These are phyloP conservation scores for Sminthurides aquaticus DNA, from an alignment of 2,888 invertebrate genomes.

Conservation along the genomic window DNA sequence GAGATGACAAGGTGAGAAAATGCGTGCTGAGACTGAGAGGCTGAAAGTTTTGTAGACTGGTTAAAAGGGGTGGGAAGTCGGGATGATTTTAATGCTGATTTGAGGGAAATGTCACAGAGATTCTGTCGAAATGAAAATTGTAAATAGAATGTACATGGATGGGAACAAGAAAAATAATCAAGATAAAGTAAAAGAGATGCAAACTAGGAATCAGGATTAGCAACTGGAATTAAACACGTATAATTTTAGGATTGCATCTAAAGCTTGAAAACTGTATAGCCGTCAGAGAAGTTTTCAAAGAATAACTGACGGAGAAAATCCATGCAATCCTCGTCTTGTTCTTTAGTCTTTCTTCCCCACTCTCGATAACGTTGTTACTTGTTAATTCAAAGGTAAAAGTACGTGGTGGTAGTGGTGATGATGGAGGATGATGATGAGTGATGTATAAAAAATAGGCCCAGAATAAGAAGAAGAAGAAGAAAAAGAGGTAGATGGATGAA, in stretches of 20 bases:
- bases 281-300: no score
- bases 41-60: no score
- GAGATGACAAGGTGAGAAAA: no score
- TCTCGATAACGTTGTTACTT: not conserved
- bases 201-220: no score
- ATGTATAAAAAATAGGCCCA: not conserved
- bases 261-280: no score
- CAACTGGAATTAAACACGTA: no score
- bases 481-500: conserved; percentile 11
- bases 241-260: no score
- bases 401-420: not conserved
- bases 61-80: not conserved
- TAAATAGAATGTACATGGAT: not conserved
- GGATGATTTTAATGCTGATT: not conserved
- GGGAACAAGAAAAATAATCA: not conserved
- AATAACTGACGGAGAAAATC: no score
- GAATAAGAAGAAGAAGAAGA: conserved; percentile 2
- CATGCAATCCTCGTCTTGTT: no score
- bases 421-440: not conserved
- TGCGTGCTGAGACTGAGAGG: no score
- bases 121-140: not conserved
- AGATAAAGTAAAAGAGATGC: no score
- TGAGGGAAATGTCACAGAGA: not conserved
- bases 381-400: not conserved
- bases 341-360: no score